Evolutionary conservation across 2,888 invertebrate genomes (phyloP), one percentile per base, ranked within the genome.

Genomic region (Trypoxylon attenuatum): DNA sequence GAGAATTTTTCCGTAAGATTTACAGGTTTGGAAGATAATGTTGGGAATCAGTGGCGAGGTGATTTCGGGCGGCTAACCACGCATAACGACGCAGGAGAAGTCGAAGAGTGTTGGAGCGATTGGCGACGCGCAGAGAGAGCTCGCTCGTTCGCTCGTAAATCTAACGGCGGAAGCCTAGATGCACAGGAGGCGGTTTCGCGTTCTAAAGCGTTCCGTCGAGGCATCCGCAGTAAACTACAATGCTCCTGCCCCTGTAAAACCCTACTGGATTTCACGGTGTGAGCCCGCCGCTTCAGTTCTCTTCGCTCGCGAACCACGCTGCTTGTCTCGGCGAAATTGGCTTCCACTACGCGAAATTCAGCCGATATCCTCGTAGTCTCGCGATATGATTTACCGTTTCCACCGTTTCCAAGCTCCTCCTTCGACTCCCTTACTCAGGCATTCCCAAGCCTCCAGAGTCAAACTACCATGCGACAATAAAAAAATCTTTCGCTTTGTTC

Each of bases 371-470:
- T 54, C 51, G 60, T 51, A 69, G 47, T 13, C n/a, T 47, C 51
- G 60, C 55, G 62, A 45, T 63, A 64, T 69, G 74, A 74, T 73
- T 75, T 71, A 73, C 75, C 75, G 75, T 71, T 74, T 74, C 58
- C 71, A 68, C 52, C 43, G 45, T 55, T 13, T 52, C 33, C 39
- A 29, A 39, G n/a, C 21, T 38, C 18, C 39, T 45, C 10, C 29
- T n/a, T 19, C 46, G n/a, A 33, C 10, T 25, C n/a, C 8, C n/a
- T n/a, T n/a, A n/a, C n/a, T n/a, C n/a, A n/a, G n/a, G n/a, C n/a
- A n/a, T n/a, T n/a, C n/a, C n/a, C n/a, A n/a, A n/a, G n/a, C n/a
- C n/a, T n/a, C n/a, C n/a, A n/a, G n/a, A n/a, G n/a, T n/a, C n/a
- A n/a, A n/a, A n/a, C n/a, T n/a, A n/a, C n/a, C n/a, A n/a, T n/a